Evolutionary conservation across 2,888 invertebrate species (phyloP).

Genomic region (Creontiades dilutus): DNA sequence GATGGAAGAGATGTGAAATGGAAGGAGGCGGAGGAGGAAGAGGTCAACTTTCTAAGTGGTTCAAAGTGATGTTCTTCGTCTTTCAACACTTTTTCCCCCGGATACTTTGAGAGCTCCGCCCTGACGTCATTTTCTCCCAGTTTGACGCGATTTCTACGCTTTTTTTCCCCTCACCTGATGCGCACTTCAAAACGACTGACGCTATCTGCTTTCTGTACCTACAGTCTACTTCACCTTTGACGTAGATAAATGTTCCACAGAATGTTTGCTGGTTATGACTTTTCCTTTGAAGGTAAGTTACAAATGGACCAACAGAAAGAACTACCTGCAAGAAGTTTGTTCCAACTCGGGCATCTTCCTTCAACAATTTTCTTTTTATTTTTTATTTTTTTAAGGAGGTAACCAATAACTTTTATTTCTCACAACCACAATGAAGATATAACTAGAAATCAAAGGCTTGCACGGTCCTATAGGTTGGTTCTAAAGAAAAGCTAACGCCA

Average conservation of each 20-base stretch:
- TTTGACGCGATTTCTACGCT: neutral
- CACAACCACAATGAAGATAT: no score
- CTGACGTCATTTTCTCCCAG: slow-evolving; percentile 5
- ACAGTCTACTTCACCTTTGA: neutral
- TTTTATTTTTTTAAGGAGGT: no score
- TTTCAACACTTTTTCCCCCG: slow-evolving; percentile 19
- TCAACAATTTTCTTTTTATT: no score
- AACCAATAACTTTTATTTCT: no score
- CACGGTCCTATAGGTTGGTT: no score
- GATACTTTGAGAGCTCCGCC: neutral
- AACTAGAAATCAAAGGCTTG: no score
- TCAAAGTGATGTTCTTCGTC: neutral
- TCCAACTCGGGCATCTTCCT: no score
- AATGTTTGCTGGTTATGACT: slow-evolving; percentile 7
- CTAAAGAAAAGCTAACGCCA: no score
- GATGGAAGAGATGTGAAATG: neutral
- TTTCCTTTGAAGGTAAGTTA: neutral
- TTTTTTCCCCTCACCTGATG: neutral
- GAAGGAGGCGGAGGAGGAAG: neutral
- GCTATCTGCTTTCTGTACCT: neutral
- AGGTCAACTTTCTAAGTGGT: slow-evolving; percentile 20
- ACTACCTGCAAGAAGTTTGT: no score
- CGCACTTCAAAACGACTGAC: neutral
- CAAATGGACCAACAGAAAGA: no score
- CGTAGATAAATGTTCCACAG: neutral